Evolutionary conservation across 2,113 vertebrate genomes (phyloP).

Genomic region (Centrocercus urophasianus): DNA sequence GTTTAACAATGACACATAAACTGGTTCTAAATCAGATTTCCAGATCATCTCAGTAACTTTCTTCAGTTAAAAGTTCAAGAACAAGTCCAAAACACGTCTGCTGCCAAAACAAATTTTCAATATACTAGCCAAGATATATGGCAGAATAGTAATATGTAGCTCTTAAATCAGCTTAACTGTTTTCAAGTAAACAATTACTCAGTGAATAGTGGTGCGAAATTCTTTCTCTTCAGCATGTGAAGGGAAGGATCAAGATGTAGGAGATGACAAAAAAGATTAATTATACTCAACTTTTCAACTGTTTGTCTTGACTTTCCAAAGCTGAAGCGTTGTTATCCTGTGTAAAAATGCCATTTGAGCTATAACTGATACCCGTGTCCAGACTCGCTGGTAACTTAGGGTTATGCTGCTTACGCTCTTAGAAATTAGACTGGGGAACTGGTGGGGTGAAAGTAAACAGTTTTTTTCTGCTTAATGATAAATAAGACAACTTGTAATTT

Average conservation of each 20-base stretch:
- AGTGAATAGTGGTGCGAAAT: neutral
- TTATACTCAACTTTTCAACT: neutral
- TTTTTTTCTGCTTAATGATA: neutral
- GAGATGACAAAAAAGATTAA: neutral
- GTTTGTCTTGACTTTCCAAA: neutral
- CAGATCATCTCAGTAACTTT: neutral
- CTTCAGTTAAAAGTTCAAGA: neutral
- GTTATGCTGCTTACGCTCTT: neutral
- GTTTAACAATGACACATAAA: neutral
- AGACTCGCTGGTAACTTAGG: neutral
- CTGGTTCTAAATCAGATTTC: neutral
- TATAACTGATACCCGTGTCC: neutral
- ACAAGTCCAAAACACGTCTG: neutral
- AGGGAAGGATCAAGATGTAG: neutral
- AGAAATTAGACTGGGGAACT: neutral
- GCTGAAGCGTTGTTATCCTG: neutral
- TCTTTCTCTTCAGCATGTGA: neutral
- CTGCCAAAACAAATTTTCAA: neutral
- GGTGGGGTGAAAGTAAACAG: neutral
- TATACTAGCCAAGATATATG: fast-evolving
- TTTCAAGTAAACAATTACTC: neutral
- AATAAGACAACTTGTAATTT: neutral
- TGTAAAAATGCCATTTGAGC: neutral
- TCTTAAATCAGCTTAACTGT: neutral
- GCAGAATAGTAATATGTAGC: neutral